A percentile compares a stretch with the other conserved stretches of the same genome.
Conservation (phyloP, 1,140 invertebrate genomes). For the Lerema accius region DNA sequence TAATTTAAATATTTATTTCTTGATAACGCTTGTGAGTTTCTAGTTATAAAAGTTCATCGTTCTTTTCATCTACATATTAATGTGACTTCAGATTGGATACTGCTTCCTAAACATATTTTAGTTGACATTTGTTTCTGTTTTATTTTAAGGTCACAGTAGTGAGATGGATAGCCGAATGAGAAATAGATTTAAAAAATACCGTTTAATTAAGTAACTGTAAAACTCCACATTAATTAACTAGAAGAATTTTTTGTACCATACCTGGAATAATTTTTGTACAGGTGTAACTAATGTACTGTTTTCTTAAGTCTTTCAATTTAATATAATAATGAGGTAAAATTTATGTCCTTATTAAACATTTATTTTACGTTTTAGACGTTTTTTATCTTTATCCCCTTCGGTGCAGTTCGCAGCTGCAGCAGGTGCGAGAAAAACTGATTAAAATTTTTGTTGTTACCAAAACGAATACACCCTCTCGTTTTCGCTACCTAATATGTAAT, state of each 20-base stretch:
- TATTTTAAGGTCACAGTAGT: neutral
- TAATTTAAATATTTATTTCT: constrained; percentile 40
- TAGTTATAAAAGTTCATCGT: constrained; percentile 17
- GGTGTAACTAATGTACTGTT: too few species aligned
- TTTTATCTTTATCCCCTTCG: neutral
- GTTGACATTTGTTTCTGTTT: neutral
- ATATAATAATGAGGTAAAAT: neutral
- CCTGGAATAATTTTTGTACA: too few species aligned
- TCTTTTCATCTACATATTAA: constrained; percentile 15
- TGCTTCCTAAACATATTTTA: neutral
- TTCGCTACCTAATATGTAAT: constrained; percentile 30
- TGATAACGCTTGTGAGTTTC: constrained; percentile 13
- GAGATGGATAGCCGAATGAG: neutral
- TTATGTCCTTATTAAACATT: neutral
- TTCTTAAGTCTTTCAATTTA: neutral
- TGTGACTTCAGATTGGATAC: constrained; percentile 21
- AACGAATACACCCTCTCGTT: constrained; percentile 12
- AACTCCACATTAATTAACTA: too few species aligned
- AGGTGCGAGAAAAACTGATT: neutral
- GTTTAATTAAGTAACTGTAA: too few species aligned
- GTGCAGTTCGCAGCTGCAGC: neutral
- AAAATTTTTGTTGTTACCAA: neutral
- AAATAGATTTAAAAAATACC: neutral
- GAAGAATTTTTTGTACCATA: too few species aligned
- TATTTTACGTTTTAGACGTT: neutral